Conservation (phyloP, 2,797 vertebrate genomes). For the Octomys mimax region DNA sequence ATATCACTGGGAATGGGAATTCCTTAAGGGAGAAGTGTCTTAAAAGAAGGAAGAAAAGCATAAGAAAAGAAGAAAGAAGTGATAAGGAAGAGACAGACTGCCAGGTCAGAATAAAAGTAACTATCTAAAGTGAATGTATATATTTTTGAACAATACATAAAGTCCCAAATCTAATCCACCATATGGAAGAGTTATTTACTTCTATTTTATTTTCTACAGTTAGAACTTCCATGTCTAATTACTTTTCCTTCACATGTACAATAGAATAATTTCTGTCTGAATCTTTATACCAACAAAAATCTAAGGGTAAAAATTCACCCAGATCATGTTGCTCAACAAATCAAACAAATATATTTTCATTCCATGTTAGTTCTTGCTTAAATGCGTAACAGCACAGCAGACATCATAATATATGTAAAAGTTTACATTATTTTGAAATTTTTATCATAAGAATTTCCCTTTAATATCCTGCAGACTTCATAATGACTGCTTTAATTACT, state of each 20-base stretch:
- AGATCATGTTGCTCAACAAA: background rate
- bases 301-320: constrained; percentile 22
- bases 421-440: constrained; percentile 34
- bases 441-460: constrained; percentile 1
- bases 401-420: constrained; percentile 35
- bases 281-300: constrained; percentile 51
- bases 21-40: constrained; percentile 82
- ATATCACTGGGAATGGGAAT: constrained; percentile 58
- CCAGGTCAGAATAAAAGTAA: constrained; percentile 58
- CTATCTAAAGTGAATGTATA: constrained; percentile 27
- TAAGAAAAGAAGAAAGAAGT: constrained; percentile 63
- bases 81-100: constrained; percentile 50
- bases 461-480: background rate
- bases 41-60: constrained; percentile 66
- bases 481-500: constrained; percentile 32
- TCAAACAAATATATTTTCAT: constrained; percentile 2
- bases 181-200: background rate
- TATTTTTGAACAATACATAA: constrained; percentile 41
- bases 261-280: constrained; percentile 24
- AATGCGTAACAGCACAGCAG: background rate
- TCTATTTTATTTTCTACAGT: constrained; percentile 57
- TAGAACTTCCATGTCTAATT: constrained; percentile 42
- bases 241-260: constrained; percentile 58
- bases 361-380: constrained; percentile 8
- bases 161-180: background rate